A percentile compares a stretch with the other conserved stretches of the same genome.
Conservation (phyloP, 23 tunicate genomes). For the Botrylloides violaceus region DNA sequence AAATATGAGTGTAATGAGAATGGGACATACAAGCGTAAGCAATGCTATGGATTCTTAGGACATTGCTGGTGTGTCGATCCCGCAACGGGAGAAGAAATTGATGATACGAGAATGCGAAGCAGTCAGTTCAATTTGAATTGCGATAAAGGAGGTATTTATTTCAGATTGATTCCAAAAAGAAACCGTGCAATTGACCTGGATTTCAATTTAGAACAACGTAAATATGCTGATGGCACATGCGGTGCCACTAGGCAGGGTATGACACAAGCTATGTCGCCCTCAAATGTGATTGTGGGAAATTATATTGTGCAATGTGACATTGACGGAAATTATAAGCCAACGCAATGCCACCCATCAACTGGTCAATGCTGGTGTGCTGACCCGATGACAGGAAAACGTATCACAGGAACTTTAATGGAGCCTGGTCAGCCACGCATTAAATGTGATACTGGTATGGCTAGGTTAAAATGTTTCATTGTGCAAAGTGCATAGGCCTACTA, state of each 20-base stretch:
- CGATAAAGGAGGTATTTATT: neutral
- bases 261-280: neutral
- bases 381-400: constrained; percentile 3
- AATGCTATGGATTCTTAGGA: constrained; percentile 2
- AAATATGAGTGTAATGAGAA: neutral
- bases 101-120: constrained; percentile 1
- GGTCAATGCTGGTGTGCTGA: constrained; percentile 17
- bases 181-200: too few relatives aligned
- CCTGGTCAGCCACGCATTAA: neutral
- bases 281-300: neutral
- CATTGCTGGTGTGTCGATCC: constrained; percentile 17
- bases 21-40: constrained; percentile 1
- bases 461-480: too few relatives aligned
- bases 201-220: neutral
- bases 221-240: constrained; percentile 8
- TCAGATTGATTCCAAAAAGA: too few relatives aligned
- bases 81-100: constrained; percentile 1
- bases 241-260: neutral
- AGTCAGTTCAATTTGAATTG: constrained; percentile 8
- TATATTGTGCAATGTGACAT: constrained; percentile 2
- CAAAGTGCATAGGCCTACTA: too few relatives aligned
- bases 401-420: neutral
- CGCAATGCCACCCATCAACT: constrained; percentile 1
- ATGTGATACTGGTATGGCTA: too few relatives aligned
- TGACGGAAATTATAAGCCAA: constrained; percentile 14